Conservation (phyloP, 1,140 invertebrate species). For the Xylocopa sonorina region DNA sequence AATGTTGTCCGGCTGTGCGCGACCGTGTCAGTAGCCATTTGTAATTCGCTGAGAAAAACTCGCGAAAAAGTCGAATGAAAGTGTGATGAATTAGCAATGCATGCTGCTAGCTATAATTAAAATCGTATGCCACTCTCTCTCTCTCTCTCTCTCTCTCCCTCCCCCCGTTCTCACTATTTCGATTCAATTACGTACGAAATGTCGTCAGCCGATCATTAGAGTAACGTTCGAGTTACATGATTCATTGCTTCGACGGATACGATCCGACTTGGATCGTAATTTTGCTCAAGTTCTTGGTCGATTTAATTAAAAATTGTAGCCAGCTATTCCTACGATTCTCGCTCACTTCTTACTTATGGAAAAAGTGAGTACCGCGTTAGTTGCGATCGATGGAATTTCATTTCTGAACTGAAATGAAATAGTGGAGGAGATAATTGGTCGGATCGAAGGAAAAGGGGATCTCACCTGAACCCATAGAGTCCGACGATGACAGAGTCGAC, state of each 20-base stretch:
- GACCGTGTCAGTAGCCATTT: slow-evolving; percentile 78
- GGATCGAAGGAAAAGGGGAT: no score
- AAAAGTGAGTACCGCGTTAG: no score
- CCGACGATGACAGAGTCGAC: slow-evolving; percentile 63
- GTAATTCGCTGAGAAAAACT: slow-evolving; percentile 75
- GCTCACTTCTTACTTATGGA: no score
- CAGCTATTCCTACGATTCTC: no score
- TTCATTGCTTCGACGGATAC: slow-evolving; percentile 9
- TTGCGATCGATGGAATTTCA: no score
- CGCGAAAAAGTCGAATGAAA: slow-evolving; percentile 76
- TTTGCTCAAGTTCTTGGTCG: background rate
- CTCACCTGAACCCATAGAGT: no score
- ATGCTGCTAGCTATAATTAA: slow-evolving; percentile 73
- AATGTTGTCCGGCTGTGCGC: slow-evolving; percentile 78
- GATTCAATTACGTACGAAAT: slow-evolving; percentile 19
- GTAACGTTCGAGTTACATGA: slow-evolving; percentile 18
- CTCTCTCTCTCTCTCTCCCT: no score
- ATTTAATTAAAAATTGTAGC: slow-evolving; percentile 2
- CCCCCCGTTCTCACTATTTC: slow-evolving; percentile 4
- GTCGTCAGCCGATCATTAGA: background rate
- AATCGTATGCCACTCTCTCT: slow-evolving; percentile 55
- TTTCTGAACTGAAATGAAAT: no score
- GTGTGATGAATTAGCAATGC: slow-evolving; percentile 79
- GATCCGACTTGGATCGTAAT: background rate
- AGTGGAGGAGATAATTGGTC: no score